Evolutionary conservation across 1,140 invertebrate species (phyloP).

Genomic region (Paraescarpia echinospica): DNA sequence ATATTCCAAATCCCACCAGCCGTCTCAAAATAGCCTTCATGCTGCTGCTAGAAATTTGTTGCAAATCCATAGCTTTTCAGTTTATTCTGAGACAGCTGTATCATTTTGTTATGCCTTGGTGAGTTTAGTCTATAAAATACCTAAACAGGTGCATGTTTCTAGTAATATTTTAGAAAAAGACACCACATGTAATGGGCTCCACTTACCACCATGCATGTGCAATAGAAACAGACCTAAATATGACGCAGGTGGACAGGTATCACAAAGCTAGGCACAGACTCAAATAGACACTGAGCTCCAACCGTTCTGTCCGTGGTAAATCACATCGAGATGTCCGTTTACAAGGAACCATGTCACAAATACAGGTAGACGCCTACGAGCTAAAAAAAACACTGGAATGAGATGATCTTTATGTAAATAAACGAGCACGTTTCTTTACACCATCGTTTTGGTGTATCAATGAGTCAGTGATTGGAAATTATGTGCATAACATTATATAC

Average conservation of each 20-base stretch:
- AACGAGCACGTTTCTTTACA: not conserved
- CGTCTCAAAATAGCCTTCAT: not conserved
- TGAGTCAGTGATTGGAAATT: not conserved
- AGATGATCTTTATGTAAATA: not conserved
- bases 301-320: not conserved
- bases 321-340: not conserved
- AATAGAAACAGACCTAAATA: not conserved
- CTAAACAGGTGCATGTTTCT: not conserved
- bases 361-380: not conserved
- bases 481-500: not conserved
- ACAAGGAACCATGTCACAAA: not conserved
- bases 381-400: not conserved
- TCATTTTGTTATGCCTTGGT: not conserved
- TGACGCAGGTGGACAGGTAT: not conserved
- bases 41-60: not conserved
- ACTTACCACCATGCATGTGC: not conserved
- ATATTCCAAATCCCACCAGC: not conserved
- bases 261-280: not conserved
- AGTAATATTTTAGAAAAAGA: not conserved
- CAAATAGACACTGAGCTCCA: not conserved
- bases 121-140: not conserved
- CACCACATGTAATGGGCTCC: not conserved
- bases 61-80: not conserved
- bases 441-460: not conserved
- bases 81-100: not conserved